phyloP scores from a whole-genome alignment of 2,797 vertebrate species.

The Scomberomorus guttatus region DNA sequence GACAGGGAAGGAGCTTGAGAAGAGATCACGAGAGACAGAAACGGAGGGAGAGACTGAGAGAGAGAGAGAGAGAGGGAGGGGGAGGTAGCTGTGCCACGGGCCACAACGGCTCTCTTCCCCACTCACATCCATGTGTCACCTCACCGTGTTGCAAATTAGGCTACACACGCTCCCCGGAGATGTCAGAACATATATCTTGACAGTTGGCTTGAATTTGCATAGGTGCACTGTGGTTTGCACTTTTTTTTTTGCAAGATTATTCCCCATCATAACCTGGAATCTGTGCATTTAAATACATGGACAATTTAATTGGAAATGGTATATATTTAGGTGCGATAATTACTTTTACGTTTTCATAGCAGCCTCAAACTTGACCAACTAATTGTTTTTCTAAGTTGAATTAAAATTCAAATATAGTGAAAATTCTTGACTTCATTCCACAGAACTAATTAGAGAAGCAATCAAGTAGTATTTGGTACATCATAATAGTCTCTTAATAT shows the following conservation, averaged over 20 bases:
- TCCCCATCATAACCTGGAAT: conserved; percentile 14
- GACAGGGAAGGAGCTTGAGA: conserved; percentile 56
- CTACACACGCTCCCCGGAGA: conserved; percentile 76
- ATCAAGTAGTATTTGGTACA: not conserved
- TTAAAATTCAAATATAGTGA: not conserved
- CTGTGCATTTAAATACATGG: conserved; percentile 11
- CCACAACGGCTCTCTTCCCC: conserved; percentile 60
- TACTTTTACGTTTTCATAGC: not conserved
- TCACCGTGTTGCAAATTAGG: conserved; percentile 77
- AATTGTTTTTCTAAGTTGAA: not conserved
- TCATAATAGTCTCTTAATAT: conserved; percentile 38
- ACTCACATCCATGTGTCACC: conserved; percentile 78
- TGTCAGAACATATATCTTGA: conserved; percentile 76
- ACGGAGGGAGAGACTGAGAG: conserved; percentile 45
- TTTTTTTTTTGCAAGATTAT: conserved; percentile 26
- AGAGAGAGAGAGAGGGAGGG: conserved; percentile 29
- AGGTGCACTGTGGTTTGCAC: conserved; percentile 46
- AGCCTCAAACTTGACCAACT: not conserved
- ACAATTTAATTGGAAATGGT: not conserved
- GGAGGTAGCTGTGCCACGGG: conserved; percentile 62
- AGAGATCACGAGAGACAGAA: conserved; percentile 74
- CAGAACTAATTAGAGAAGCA: not conserved
- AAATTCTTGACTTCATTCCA: not conserved
- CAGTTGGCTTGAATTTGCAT: conserved; percentile 69
- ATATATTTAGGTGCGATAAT: not conserved